Conservation (phyloP, 2,113 vertebrate genomes). For the Boulengeromyrus knoepffleri region DNA sequence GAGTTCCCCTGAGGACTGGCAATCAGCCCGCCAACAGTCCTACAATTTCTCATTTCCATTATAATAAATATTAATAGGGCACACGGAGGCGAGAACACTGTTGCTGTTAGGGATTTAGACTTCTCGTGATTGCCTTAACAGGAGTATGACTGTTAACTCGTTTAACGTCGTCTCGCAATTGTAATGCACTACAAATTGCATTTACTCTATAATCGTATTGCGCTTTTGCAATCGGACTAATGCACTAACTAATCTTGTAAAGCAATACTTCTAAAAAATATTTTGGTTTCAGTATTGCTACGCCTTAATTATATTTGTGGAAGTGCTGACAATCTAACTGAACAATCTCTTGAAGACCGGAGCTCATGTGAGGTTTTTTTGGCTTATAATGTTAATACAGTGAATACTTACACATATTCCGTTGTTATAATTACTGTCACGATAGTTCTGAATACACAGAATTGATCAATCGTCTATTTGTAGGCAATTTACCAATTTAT, state of each 20-base stretch:
- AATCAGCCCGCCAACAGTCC: conserved; percentile 51
- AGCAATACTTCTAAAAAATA: neutral
- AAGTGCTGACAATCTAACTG: neutral
- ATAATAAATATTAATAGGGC: conserved; percentile 20
- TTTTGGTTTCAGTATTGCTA: neutral
- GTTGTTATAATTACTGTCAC: neutral
- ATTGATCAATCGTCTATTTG: neutral
- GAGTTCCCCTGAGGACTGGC: conserved; percentile 38
- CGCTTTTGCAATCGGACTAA: neutral
- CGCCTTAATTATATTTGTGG: neutral
- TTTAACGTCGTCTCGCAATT: neutral
- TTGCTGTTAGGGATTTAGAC: neutral
- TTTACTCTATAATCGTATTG: neutral
- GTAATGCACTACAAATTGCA: neutral
- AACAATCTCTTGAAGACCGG: neutral
- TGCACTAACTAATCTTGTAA: neutral
- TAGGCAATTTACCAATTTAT: neutral
- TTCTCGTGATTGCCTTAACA: neutral
- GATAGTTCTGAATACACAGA: neutral
- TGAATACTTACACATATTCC: neutral
- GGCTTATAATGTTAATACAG: neutral
- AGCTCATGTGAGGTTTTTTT: neutral
- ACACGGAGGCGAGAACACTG: neutral
- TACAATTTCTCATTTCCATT: conserved; percentile 20
- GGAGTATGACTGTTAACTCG: neutral